A percentile compares a stretch with the other conserved stretches of the same genome.
Evolutionary conservation across 1,140 invertebrate species (phyloP).

Genomic region (Halotydeus destructor): DNA sequence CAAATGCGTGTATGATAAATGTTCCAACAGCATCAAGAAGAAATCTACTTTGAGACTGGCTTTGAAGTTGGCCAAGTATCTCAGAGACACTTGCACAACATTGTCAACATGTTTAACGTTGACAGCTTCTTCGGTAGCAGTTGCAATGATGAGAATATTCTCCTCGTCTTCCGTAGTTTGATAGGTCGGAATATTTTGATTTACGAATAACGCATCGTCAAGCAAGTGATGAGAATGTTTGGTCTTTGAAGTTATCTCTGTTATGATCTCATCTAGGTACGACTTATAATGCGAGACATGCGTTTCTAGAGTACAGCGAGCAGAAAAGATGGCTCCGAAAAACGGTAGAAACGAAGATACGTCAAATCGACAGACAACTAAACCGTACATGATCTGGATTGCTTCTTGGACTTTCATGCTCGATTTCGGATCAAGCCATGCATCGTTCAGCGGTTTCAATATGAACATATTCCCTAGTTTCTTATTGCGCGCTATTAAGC

Average conservation of each 20-base stretch:
- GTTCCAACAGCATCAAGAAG: neutral
- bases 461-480: neutral
- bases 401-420: neutral
- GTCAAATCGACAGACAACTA: neutral
- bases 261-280: neutral
- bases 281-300: neutral
- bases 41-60: neutral
- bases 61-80: neutral
- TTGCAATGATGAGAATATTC: neutral
- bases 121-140: neutral
- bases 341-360: neutral
- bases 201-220: neutral
- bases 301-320: neutral
- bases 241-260: neutral
- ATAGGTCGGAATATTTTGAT: no score
- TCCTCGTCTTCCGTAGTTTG: no score
- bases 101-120: neutral
- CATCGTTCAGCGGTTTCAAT: neutral
- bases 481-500: neutral
- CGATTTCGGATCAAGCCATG: neutral
- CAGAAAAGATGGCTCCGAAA: neutral
- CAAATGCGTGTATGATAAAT: neutral
- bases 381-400: neutral
- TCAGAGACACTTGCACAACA: neutral
- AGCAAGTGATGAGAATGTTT: neutral